Conservation (phyloP, 2,797 vertebrate genomes). For the Poecilia wingei region DNA sequence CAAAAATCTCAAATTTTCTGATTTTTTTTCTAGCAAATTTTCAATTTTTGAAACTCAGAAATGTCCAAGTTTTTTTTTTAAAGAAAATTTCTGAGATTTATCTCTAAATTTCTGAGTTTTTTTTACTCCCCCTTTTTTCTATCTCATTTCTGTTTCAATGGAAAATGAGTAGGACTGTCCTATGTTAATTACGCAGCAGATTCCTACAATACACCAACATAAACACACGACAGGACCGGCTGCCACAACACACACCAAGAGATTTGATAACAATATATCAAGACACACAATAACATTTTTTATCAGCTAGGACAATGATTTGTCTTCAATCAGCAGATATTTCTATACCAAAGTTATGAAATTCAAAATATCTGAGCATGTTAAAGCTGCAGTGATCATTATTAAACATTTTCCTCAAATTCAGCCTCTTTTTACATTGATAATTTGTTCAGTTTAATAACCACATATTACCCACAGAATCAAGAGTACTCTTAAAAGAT, state of each 20-base stretch:
- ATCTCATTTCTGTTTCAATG: no score
- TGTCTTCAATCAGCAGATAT: background rate
- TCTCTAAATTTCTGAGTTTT: background rate
- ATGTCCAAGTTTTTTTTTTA: no score
- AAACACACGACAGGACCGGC: background rate
- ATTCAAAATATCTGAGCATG: background rate
- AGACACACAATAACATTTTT: background rate
- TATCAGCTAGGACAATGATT: background rate
- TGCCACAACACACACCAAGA: conserved; percentile 1
- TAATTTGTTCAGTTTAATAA: background rate
- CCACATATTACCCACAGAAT: background rate
- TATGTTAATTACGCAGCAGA: background rate
- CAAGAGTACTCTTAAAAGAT: background rate
- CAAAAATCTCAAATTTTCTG: no score
- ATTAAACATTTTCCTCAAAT: background rate
- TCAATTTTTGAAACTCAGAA: no score
- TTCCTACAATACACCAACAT: background rate
- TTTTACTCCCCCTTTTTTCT: no score
- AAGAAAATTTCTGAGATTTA: no score
- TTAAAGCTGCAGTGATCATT: background rate
- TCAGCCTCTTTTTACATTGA: background rate
- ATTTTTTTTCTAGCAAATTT: no score
- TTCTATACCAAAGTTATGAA: background rate
- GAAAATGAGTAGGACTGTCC: background rate
- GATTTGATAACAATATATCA: background rate